Conservation (phyloP, 2,888 invertebrate genomes). For the Gymnosoma rotundatum region DNA sequence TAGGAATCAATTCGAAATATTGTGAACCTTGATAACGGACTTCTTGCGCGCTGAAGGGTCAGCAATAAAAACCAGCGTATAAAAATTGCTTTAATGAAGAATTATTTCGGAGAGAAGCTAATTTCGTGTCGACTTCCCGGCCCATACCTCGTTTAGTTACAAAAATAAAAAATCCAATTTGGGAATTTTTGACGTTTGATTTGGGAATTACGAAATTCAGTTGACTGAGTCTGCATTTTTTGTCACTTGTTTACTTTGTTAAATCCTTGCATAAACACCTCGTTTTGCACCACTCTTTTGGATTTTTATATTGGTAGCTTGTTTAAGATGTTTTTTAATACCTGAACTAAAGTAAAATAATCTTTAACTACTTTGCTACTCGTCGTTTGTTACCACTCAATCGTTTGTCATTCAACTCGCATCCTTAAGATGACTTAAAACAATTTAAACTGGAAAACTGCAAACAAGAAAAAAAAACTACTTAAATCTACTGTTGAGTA, state of each 20-base stretch:
- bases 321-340: conserved; percentile 1
- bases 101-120: no score
- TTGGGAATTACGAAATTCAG: no score
- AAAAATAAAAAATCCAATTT: no score
- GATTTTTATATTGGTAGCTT: neutral
- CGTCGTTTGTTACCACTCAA: conserved; percentile 43
- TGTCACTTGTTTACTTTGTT: neutral
- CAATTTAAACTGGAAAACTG: conserved; percentile 51
- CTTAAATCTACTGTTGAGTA: neutral
- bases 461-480: neutral
- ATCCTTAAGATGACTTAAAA: conserved; percentile 54
- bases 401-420: conserved; percentile 57
- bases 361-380: conserved; percentile 37
- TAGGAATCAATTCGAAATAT: no score
- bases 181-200: no score
- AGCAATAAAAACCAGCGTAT: no score
- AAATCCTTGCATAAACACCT: neutral
- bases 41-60: no score
- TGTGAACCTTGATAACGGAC: no score
- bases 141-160: no score
- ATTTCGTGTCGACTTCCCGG: no score
- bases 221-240: no score
- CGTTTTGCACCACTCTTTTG: neutral
- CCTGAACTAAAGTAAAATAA: conserved; percentile 38
- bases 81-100: no score